These are phyloP conservation scores for Rhorus exstirpatorius DNA, from an alignment of 2,888 invertebrate genomes.

Conservation along the genomic window DNA sequence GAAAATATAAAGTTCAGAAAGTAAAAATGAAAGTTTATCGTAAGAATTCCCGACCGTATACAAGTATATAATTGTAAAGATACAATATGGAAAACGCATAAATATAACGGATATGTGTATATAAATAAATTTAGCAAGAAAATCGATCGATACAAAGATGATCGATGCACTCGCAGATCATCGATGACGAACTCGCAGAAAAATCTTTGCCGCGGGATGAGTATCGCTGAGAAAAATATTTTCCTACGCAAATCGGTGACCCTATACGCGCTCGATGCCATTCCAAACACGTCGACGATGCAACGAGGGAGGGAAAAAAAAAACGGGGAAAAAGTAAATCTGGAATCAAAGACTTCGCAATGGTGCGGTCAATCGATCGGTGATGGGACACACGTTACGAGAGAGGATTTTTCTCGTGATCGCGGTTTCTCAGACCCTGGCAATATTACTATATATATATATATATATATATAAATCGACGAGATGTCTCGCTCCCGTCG, in stretches of 20 bases:
- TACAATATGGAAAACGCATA: too few relatives aligned
- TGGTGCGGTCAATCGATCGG: conserved; percentile 61
- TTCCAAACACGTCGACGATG: conserved; percentile 9
- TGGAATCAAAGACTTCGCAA: conserved; percentile 33
- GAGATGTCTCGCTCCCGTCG: conserved; percentile 56
- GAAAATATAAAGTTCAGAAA: too few relatives aligned
- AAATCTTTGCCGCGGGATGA: neutral
- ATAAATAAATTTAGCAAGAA: neutral
- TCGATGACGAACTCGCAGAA: too few relatives aligned
- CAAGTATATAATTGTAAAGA: too few relatives aligned
- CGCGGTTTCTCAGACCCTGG: conserved; percentile 3
- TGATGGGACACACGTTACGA: conserved; percentile 43
- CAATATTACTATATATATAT: neutral
- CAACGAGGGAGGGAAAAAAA: neutral
- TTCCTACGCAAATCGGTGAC: conserved; percentile 13
- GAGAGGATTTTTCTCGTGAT: conserved; percentile 36
- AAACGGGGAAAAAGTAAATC: neutral
- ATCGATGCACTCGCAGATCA: too few relatives aligned
- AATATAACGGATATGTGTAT: too few relatives aligned
- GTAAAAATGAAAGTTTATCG: too few relatives aligned
- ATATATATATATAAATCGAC: neutral
- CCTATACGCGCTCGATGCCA: neutral
- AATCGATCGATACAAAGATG: neutral
- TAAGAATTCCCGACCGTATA: too few relatives aligned
- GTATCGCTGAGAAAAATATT: neutral